Evolutionary conservation across 2,888 invertebrate species (phyloP).

Genomic region (Eueremaeus valkanovi): DNA sequence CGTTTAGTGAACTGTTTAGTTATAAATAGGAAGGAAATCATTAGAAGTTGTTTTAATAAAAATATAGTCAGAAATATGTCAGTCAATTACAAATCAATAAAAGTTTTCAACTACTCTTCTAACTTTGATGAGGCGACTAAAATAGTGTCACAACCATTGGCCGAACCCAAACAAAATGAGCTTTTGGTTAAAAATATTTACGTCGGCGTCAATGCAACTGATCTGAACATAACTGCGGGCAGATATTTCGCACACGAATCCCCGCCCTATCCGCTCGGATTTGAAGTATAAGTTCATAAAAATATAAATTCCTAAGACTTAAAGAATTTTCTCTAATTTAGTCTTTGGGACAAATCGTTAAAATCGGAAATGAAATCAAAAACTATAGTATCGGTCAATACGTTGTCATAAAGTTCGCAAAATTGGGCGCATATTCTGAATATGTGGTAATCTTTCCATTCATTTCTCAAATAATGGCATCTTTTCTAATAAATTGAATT

Average conservation of each 20-base stretch:
- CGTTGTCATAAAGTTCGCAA: conserved; percentile 21
- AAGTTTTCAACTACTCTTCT: conserved; percentile 27
- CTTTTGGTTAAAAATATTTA: conserved; percentile 33
- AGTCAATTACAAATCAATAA: background rate
- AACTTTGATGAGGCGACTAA: conserved; percentile 27
- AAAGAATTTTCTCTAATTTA: background rate
- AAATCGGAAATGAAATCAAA: conserved; percentile 47
- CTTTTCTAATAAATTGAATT: background rate
- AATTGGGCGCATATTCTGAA: conserved; percentile 37
- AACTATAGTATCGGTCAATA: conserved; percentile 49
- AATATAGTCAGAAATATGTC: background rate
- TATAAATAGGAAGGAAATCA: background rate
- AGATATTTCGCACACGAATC: conserved; percentile 42
- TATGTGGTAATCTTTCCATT: conserved; percentile 14
- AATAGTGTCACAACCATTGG: conserved; percentile 1
- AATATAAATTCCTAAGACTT: background rate
- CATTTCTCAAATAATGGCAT: background rate
- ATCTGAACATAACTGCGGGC: conserved; percentile 52
- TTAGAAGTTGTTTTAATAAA: background rate
- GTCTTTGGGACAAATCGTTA: conserved; percentile 48
- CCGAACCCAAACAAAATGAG: background rate
- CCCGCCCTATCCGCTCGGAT: conserved; percentile 39
- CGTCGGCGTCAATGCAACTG: conserved; percentile 52
- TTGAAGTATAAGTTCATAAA: conserved; percentile 1
- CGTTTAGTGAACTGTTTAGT: background rate